Evolutionary conservation across 1,140 invertebrate species (phyloP), one percentile per base, ranked within the genome.

Genomic region (Mactra quadrangularis): DNA sequence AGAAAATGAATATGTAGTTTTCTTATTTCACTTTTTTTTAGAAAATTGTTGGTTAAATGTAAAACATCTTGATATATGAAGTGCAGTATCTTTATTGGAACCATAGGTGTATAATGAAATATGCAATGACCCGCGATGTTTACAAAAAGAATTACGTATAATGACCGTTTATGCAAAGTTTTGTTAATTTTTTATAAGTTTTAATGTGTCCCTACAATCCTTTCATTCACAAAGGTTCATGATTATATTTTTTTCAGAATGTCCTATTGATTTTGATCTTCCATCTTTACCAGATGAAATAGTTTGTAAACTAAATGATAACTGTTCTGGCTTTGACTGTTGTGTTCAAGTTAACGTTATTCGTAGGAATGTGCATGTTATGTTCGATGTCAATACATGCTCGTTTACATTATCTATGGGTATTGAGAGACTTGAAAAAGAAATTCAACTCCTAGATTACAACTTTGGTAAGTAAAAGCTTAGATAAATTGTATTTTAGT

Each of bases 371-470:
- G 71, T 86, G n/a, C 53, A 72, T 22, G 64, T 70, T 35, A 81
- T 62, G 50, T 57, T 86, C 13, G 53, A 83, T 35, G 33, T 88
- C 17, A 72, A 88, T 25, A 45, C 83, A 19, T 88, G 87, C 53
- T 68, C 50, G 6, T 71, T 77, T 33, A 79, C 53, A 45, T 27
- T 88, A 9, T 82, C 27, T 11, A 57, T 85, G 11, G 79, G 79
- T n/a, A 86, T 88, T 74, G 87, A 86, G 45, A 82, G 74, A 52
- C 33, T 84, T 4, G 53, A 57, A 17, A 25, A 66, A 35, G 41
- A 84, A 25, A 71, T 75, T 15, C 22, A 38, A 1, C 57, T 85
- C 6, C 35, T 85, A 9, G 64, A 57, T 35, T 85, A 85, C 47
- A 53, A 75, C 1, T 85, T 77, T 77, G 83, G 83, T 85, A 72